Evolutionary conservation across 2,797 vertebrate species (phyloP), one percentile per base, ranked within the genome.

Genomic region (Megaceryle alcyon): DNA sequence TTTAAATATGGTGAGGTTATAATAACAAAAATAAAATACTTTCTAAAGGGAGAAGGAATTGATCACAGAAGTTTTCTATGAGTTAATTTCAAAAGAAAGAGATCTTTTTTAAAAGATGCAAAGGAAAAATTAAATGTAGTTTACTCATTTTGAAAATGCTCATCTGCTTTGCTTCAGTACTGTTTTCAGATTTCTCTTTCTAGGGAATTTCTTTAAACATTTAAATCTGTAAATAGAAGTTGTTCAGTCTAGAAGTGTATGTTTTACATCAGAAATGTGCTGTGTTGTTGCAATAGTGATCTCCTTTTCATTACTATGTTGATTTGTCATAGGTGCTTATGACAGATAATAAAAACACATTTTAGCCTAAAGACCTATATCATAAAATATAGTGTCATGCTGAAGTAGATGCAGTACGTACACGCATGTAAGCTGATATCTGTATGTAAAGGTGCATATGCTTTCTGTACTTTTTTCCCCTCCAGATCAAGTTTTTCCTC

Each of bases 401-500:
- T 87, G 48, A 90, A 49, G 64, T 8, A 76, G 15, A 23, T 10
- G 18, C 4, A 3, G 16, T 79, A 26, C 0, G 0, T 61, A 29
- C 1, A 2, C n/a, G 4, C 9, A 5, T 64, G 29, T 83, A 41
- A 72, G 26, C 18, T 76, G 56, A 3, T 71, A 46, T 15, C 17
- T 88, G 0, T 90, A 17, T 65, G 31, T 85, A 54, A 90, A 90
- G 37, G 7, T 86, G 10, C 9, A 13, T 63, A 6, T 85, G 12
- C 14, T 82, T 90, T 41, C 12, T 60, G 48, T 54, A 70, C 28
- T 51, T 49, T 3, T 12, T 2, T 4, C 13, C 3, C 25, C 93
- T 97, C 90, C 97, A 99, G 99, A 99, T 97, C 98, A 98, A 43
- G 96, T 98, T 70, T 99, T 99, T 94, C 98, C 99, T 88, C 98